Base-by-base conservation (phyloP, 2,888 invertebrate genomes). In the Osmoderma eremita region DNA sequence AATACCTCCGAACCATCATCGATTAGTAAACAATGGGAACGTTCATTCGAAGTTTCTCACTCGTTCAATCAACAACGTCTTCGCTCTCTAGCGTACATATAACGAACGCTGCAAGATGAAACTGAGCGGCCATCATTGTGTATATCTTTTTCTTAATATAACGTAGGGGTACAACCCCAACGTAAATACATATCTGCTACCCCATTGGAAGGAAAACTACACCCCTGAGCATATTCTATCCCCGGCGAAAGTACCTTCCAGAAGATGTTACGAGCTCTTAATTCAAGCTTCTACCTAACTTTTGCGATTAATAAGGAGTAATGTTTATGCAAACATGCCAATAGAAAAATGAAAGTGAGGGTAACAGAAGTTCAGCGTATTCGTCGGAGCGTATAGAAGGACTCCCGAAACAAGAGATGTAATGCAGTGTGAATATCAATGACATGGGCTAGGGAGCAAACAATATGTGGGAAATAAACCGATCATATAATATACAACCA, bases 161-260 rank as follows among this genome's bases (percentile, higher is more conserved):
- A 20, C 10, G 17, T n/a, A 30, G 45, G 58, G 58, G 36, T 61
- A 61, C 45, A 24, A 41, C 56, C 42, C 42, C 15, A 22, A 22
- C 12, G n/a, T 17, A 61, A 61, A 61, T 61, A 61, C 10, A 15
- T 24, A 61, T 17, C 24, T 4, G 17, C 6, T 50, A 61, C 51
- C 65, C 65, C 38, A 66, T 51, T 66, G 65, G 61, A 66, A 65
- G 61, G 53, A 58, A 50, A 61, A 49, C 24, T 50, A 18, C 65
- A 66, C 65, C 51, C 61, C 41, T 50, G 50, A 38, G 22, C 15
- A 18, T 36, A 30, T 36, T 30, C 45, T 30, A 61, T 18, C 45
- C 58, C 45, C n/a, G 18, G 3, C 12, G 48, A 8, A n/a, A n/a
- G 22, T 45, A 30, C n/a, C 36, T 61, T 41, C 20, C 8, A 13